Percentiles rank a stretch among this genome's conserved stretches.
phyloP scores from a whole-genome alignment of 2,888 invertebrate species.

The Galerucella calmariensis region DNA sequence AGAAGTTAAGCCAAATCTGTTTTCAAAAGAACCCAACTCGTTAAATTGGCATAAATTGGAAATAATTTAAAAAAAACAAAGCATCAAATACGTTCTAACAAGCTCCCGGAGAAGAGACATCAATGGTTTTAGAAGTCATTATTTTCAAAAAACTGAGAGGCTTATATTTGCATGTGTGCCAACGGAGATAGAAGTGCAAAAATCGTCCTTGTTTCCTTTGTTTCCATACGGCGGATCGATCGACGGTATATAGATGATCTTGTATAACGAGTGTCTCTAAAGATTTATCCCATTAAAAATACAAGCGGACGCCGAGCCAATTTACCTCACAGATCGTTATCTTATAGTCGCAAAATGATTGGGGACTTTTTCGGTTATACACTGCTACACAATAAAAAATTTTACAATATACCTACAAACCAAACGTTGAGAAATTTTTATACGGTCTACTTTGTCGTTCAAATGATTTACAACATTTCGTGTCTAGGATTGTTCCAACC shows the following conservation, averaged over 20 bases:
- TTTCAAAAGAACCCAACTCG: slow-evolving; percentile 35
- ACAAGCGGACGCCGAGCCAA: slow-evolving; percentile 63
- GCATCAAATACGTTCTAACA: slow-evolving; percentile 55
- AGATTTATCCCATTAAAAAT: slow-evolving; percentile 64
- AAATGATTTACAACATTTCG: no score
- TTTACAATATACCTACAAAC: background rate
- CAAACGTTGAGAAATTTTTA: background rate
- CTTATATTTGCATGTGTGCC: slow-evolving; percentile 60
- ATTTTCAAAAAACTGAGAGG: slow-evolving; percentile 55
- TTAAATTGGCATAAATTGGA: slow-evolving; percentile 42
- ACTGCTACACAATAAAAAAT: slow-evolving; percentile 13
- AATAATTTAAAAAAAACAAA: slow-evolving; percentile 38
- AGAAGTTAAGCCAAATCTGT: slow-evolving; percentile 41
- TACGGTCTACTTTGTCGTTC: no score
- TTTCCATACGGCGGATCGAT: slow-evolving; percentile 37
- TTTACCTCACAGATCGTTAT: slow-evolving; percentile 64
- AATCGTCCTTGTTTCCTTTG: slow-evolving; percentile 41
- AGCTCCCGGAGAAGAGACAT: slow-evolving; percentile 57
- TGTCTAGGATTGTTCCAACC: no score
- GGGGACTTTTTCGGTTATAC: slow-evolving; percentile 28
- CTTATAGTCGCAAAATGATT: slow-evolving; percentile 59
- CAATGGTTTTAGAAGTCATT: slow-evolving; percentile 64
- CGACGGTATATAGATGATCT: slow-evolving; percentile 44
- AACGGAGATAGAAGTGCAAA: slow-evolving; percentile 49
- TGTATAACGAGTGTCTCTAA: slow-evolving; percentile 60